Evolutionary conservation across 2,113 vertebrate genomes (phyloP).

Genomic region (Chascanopsetta lugubris): DNA sequence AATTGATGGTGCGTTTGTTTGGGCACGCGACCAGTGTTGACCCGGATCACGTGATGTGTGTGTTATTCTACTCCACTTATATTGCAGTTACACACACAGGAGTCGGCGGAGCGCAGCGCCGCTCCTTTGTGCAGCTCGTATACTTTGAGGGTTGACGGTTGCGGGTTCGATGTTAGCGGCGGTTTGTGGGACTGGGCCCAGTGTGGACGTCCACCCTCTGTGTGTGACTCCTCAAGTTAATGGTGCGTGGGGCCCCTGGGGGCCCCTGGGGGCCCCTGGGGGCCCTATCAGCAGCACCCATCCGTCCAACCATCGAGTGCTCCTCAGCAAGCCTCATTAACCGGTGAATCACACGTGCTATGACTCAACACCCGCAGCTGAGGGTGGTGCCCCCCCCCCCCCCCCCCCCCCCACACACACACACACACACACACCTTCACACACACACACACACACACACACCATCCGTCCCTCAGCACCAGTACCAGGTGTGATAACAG

Average conservation of each 20-base stretch:
- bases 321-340: conserved; percentile 63
- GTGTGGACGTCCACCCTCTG: conserved; percentile 44
- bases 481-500: conserved; percentile 11
- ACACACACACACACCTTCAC: no score
- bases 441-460: no score
- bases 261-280: conserved; percentile 29
- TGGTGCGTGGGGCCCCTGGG: conserved; percentile 36
- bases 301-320: conserved; percentile 54
- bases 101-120: conserved; percentile 34
- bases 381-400: conserved; percentile 10
- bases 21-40: conserved; percentile 26
- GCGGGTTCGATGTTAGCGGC: conserved; percentile 15
- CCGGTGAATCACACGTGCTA: conserved; percentile 60
- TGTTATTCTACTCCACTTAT: conserved; percentile 49
- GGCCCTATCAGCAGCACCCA: conserved; percentile 55
- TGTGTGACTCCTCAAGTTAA: conserved; percentile 41
- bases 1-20: conserved; percentile 21
- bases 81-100: conserved; percentile 44
- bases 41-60: conserved; percentile 29
- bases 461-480: conserved; percentile 33
- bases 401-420: no score
- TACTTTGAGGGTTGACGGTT: conserved; percentile 45
- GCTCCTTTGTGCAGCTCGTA: conserved; percentile 43
- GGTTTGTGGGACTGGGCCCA: conserved; percentile 46
- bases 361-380: conserved; percentile 67